Evolutionary conservation across 2,888 invertebrate species (phyloP), one percentile per base, ranked within the genome.

Genomic region (Anaspis maculata): DNA sequence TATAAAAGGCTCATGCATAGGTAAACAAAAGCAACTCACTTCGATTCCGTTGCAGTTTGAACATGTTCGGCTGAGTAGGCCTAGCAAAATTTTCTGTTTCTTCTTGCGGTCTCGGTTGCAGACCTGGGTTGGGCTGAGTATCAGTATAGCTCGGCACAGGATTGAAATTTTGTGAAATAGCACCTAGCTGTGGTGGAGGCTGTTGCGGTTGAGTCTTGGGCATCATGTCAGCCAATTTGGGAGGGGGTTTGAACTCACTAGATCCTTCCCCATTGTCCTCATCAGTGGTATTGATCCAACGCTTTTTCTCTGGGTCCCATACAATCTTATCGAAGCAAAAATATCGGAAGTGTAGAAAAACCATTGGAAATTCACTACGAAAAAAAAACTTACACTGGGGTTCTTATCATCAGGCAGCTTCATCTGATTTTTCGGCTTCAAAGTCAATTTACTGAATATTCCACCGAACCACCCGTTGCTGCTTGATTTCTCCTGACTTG

Each of bases 381-480:
- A 19, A 19, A 19, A 19, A 25, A 25, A 46, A 70, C 77, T 76
- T 71, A 89, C 88, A 43, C 84, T 71, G 42, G 90, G 91, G 70
- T 94, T 85, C 64, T 83, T 91, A 68, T 95, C 94, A 68, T 94
- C 92, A 1, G 95, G 94, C 49, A 95, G 71, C 57, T 86, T 91
- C 90, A 92, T 92, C 73, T 92, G 91, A 72, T 91, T 92, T 67
- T 87, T 89, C 25, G 86, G 81, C 49, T 84, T 83, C 32, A 84
- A 73, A 12, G 85, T 74, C 37, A 90, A 71, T 66, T 86, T 87
- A 63, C 78, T 85, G 70, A 87, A 85, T 51, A 91, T 73, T 30
- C 89, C 88, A 41, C 88, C 88, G 56, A 92, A 82, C 87, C 91
- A 90, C 34, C 87, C 81, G 7, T 62, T 59, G 14, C 54, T 56